Evolutionary conservation across 2,888 invertebrate species (phyloP).

Genomic region (Agrenia bidenticulata): DNA sequence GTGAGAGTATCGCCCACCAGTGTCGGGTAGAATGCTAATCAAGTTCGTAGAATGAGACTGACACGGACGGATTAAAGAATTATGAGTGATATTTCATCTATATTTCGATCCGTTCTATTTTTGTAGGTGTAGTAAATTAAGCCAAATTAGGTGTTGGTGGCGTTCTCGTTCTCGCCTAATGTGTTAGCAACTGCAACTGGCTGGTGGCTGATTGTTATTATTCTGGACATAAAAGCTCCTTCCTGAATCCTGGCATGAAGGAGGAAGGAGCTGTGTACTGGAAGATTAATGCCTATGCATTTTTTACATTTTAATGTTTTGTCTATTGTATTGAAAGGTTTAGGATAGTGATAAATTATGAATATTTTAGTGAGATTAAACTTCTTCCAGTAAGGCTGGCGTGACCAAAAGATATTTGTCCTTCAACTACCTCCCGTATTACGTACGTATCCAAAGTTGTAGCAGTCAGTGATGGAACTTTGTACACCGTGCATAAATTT

Average conservation of each 20-base stretch:
- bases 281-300: slow-evolving; percentile 2
- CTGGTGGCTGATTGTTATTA: too few relatives aligned
- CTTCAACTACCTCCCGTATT: too few relatives aligned
- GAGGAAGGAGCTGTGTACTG: neutral
- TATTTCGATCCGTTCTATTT: neutral
- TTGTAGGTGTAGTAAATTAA: slow-evolving; percentile 1
- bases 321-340: slow-evolving; percentile 8
- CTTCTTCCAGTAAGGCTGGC: neutral
- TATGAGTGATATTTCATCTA: neutral
- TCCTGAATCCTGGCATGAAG: neutral
- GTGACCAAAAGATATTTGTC: too few relatives aligned
- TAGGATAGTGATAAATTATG: neutral
- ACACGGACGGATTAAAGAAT: neutral
- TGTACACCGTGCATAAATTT: too few relatives aligned
- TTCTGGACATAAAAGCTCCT: neutral
- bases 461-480: too few relatives aligned
- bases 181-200: neutral
- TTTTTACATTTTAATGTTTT: neutral
- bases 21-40: slow-evolving; percentile 1
- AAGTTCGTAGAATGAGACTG: neutral
- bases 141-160: slow-evolving; percentile 4
- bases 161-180: neutral
- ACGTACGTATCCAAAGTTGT: too few relatives aligned
- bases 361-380: slow-evolving; percentile 15
- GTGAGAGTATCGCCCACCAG: slow-evolving; percentile 5